Evolutionary conservation across 30 jellyfish, hydroid and myxozoan genomes (phyloP).

Genomic region (Chironex yamaguchii): DNA sequence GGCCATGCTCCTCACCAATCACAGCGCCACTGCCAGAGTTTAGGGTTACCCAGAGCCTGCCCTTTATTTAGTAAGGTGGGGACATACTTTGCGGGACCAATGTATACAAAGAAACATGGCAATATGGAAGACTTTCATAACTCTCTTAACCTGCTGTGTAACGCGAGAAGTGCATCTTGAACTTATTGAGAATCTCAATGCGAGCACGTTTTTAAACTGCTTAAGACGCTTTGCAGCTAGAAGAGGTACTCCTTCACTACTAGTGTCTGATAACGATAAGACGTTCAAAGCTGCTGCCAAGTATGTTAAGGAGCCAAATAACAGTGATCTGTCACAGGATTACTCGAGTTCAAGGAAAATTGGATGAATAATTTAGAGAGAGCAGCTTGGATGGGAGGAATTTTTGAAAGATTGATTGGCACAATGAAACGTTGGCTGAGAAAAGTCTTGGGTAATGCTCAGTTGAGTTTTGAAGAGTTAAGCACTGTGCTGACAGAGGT

Average conservation of each 20-base stretch:
- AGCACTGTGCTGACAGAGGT: constrained; percentile 16
- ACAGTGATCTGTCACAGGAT: too few relatives aligned
- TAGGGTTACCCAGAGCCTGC: constrained; percentile 29
- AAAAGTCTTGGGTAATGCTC: constrained; percentile 32
- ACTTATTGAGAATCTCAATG: constrained; percentile 2
- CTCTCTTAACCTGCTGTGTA: constrained; percentile 16
- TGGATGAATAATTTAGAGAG: constrained; percentile 25
- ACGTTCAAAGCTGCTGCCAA: too few relatives aligned
- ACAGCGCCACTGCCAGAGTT: constrained; percentile 36
- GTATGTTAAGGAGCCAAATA: too few relatives aligned
- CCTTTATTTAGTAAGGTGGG: constrained; percentile 43
- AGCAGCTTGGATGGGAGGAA: constrained; percentile 64
- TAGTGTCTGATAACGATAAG: too few relatives aligned
- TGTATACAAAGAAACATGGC: background rate
- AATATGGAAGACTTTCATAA: constrained; percentile 20
- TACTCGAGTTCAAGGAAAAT: background rate
- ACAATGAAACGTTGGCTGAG: constrained; percentile 34
- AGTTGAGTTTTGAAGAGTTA: constrained; percentile 25
- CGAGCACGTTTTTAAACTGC: background rate
- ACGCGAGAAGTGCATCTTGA: constrained; percentile 57
- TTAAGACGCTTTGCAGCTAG: constrained; percentile 16
- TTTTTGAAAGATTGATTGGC: constrained; percentile 25
- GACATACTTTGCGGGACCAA: constrained; percentile 59
- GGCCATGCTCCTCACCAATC: constrained; percentile 7
- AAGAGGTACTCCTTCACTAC: constrained; percentile 19